These are phyloP conservation scores for Nyctibius bracteatus DNA, from an alignment of 2,113 vertebrate species.

Conservation along the genomic window DNA sequence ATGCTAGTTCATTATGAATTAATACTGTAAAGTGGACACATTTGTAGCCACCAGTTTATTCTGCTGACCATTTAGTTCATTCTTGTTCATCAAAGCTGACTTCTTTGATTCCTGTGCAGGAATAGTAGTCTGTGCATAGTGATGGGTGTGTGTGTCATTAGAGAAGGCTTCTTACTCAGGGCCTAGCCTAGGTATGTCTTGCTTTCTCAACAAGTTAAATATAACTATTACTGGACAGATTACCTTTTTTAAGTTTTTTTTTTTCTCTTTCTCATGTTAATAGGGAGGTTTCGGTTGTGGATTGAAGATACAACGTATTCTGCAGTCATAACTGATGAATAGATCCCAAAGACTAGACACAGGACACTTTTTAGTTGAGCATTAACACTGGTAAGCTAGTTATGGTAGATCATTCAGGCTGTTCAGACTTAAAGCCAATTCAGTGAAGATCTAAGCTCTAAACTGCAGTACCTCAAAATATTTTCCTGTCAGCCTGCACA, in stretches of 20 bases:
- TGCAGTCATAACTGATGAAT: neutral
- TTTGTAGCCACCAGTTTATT: neutral
- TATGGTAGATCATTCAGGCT: neutral
- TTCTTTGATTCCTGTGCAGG: neutral
- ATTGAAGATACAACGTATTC: accelerated
- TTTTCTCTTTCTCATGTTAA: neutral
- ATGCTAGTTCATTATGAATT: neutral
- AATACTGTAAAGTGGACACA: neutral
- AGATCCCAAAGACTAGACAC: accelerated
- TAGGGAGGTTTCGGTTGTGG: neutral
- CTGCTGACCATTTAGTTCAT: neutral
- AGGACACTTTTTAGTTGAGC: neutral
- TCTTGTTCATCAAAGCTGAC: neutral
- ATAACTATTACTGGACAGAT: neutral
- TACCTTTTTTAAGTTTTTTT: neutral
- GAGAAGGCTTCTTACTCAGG: neutral
- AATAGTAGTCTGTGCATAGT: neutral
- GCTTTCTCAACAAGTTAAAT: neutral
- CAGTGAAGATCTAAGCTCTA: neutral
- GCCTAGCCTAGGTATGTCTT: neutral
- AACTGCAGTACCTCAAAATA: neutral
- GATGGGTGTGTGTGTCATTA: accelerated
- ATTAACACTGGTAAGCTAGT: neutral
- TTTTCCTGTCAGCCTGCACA: neutral
- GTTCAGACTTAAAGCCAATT: neutral